Conservation (phyloP, 1,140 invertebrate species). For the Atta texana region DNA sequence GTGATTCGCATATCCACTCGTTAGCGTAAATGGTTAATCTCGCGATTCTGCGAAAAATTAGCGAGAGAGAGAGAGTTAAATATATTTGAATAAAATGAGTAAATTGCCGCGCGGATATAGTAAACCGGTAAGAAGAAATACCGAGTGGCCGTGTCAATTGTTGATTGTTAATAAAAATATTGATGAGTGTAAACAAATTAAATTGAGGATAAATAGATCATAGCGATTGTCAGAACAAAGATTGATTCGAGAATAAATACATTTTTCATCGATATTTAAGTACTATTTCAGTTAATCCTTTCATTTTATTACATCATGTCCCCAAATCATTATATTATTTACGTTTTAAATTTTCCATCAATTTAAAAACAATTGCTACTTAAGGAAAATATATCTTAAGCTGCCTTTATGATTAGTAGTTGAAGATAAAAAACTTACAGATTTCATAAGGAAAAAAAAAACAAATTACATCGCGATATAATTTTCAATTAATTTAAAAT, state of each 20-base stretch:
- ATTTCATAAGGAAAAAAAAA: background rate
- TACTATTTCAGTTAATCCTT: constrained; percentile 25
- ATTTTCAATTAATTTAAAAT: background rate
- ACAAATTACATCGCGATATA: background rate
- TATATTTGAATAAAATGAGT: background rate
- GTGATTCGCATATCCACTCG: constrained; percentile 18
- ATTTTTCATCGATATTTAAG: constrained; percentile 37
- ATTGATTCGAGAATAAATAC: constrained; percentile 43
- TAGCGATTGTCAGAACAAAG: constrained; percentile 21
- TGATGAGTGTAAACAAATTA: constrained; percentile 26
- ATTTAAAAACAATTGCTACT: background rate
- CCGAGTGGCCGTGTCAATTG: constrained; percentile 38
- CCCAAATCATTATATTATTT: background rate
- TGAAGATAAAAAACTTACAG: background rate
- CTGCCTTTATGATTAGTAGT: background rate
- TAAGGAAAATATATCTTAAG: background rate
- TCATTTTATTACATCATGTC: constrained; percentile 1
- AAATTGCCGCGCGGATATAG: background rate
- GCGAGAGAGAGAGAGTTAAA: background rate
- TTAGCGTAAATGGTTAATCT: constrained; percentile 12
- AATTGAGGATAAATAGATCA: constrained; percentile 3
- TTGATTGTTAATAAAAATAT: constrained; percentile 48
- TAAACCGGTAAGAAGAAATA: background rate
- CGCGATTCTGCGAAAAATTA: background rate
- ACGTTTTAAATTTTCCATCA: background rate